These are phyloP conservation scores for Tridacna gigas DNA, from an alignment of 2,888 invertebrate genomes.

Conservation along the genomic window DNA sequence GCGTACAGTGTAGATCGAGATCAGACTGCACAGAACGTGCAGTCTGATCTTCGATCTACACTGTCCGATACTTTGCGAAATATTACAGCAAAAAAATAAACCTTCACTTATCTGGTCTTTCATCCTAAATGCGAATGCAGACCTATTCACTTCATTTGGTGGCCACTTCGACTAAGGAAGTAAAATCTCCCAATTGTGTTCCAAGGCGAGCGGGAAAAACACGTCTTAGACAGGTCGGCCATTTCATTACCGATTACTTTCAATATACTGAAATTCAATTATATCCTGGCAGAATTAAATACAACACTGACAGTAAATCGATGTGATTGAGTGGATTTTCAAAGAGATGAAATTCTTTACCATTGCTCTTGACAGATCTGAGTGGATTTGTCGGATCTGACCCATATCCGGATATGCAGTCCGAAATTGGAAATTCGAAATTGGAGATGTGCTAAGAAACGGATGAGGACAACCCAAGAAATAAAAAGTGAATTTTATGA, in stretches of 20 bases:
- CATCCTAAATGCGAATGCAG: too few relatives aligned
- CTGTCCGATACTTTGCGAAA: too few relatives aligned
- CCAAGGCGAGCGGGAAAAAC: conserved; percentile 4
- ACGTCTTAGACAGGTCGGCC: conserved; percentile 38
- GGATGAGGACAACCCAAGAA: too few relatives aligned
- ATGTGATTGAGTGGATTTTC: conserved; percentile 40
- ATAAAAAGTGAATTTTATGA: too few relatives aligned
- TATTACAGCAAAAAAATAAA: too few relatives aligned
- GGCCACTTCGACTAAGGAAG: neutral
- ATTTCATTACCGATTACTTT: conserved; percentile 50
- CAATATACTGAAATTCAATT: conserved; percentile 49
- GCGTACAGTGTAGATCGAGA: too few relatives aligned
- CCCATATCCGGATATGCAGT: neutral
- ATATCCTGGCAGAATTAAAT: conserved; percentile 44
- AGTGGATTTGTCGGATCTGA: neutral
- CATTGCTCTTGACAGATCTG: conserved; percentile 8
- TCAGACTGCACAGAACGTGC: too few relatives aligned
- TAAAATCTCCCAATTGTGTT: conserved; percentile 36
- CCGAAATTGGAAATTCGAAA: too few relatives aligned
- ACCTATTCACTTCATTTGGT: too few relatives aligned
- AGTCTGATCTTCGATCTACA: too few relatives aligned
- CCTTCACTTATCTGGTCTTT: too few relatives aligned
- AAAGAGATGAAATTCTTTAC: conserved; percentile 26
- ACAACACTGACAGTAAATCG: conserved; percentile 43
- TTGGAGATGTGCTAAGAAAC: too few relatives aligned